phyloP scores from a whole-genome alignment of 2,113 vertebrate species.

The Dolichallabes microphthalmus region DNA sequence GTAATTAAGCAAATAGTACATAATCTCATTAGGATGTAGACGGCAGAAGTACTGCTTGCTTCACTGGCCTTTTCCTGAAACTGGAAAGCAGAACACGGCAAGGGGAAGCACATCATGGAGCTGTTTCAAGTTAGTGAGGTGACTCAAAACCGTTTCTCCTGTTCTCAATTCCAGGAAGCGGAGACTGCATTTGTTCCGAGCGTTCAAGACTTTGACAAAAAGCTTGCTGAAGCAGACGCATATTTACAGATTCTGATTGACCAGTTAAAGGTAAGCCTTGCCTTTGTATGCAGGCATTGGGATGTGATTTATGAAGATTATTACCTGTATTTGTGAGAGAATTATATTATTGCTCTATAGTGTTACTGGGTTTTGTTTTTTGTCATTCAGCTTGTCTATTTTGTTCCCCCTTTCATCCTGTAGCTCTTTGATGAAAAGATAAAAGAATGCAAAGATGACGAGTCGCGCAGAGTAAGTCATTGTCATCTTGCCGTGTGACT shows the following conservation, averaged over 20 bases:
- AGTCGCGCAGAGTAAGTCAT: constrained; percentile 92
- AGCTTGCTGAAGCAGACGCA: constrained; percentile 94
- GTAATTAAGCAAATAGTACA: constrained; percentile 21
- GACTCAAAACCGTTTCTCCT: constrained; percentile 24
- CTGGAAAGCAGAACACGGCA: constrained; percentile 38
- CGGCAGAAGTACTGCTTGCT: constrained; percentile 7
- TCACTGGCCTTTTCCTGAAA: constrained; percentile 7
- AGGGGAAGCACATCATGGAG: constrained; percentile 22
- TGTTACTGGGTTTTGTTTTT: background rate
- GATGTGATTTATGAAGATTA: background rate
- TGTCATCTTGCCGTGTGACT: constrained; percentile 12
- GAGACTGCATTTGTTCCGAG: constrained; percentile 95
- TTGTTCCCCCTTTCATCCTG: constrained; percentile 30
- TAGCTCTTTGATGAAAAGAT: constrained; percentile 99
- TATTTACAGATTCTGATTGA: constrained; percentile 99
- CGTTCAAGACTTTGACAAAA: constrained; percentile 98
- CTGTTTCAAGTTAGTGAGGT: constrained; percentile 5
- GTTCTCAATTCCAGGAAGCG: constrained; percentile 78
- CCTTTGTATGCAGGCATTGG: background rate
- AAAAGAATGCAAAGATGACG: constrained; percentile 98
- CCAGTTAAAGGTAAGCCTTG: constrained; percentile 85
- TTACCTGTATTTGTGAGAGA: background rate
- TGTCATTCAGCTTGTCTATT: background rate
- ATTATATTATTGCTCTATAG: background rate
- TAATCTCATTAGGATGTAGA: constrained; percentile 45